A percentile compares a stretch with the other conserved stretches of the same genome.
These are phyloP conservation scores for Columba janthina DNA, from an alignment of 2,113 vertebrate species.

Conservation along the genomic window DNA sequence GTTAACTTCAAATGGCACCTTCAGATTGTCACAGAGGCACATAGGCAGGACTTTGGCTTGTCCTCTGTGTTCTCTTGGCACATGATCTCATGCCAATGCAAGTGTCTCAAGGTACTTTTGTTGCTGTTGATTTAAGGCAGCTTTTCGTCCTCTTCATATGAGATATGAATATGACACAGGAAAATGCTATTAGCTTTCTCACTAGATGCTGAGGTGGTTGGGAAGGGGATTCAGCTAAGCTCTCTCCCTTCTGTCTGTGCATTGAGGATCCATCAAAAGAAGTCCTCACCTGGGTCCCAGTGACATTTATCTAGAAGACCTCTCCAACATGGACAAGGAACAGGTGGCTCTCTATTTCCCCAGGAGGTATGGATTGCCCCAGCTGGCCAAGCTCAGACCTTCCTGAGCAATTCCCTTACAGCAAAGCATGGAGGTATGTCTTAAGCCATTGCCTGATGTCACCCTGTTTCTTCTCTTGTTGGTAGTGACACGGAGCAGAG, in stretches of 20 bases:
- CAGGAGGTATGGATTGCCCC: constrained; percentile 74
- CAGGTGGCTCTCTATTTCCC: constrained; percentile 84
- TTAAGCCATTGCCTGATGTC: neutral
- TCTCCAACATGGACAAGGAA: constrained; percentile 78
- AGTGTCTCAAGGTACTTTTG: neutral
- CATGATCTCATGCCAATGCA: neutral
- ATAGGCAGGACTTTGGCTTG: neutral
- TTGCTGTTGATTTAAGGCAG: neutral
- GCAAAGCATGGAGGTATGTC: neutral
- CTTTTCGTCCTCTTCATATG: neutral
- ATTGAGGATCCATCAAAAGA: constrained; percentile 63
- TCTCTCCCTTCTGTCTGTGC: neutral
- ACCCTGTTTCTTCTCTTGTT: neutral
- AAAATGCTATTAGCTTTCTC: neutral
- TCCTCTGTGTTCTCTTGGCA: neutral
- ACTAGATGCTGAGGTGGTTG: neutral
- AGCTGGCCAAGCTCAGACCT: neutral
- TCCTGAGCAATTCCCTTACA: neutral
- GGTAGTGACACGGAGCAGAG: constrained; percentile 75
- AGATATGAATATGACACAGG: neutral
- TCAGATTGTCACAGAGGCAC: neutral
- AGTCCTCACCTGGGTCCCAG: constrained; percentile 80
- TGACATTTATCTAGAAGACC: constrained; percentile 85
- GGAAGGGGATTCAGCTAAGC: neutral
- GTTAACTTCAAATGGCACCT: neutral